Evolutionary conservation across 2,888 invertebrate genomes (phyloP).

Genomic region (Pseudococcus longispinus): DNA sequence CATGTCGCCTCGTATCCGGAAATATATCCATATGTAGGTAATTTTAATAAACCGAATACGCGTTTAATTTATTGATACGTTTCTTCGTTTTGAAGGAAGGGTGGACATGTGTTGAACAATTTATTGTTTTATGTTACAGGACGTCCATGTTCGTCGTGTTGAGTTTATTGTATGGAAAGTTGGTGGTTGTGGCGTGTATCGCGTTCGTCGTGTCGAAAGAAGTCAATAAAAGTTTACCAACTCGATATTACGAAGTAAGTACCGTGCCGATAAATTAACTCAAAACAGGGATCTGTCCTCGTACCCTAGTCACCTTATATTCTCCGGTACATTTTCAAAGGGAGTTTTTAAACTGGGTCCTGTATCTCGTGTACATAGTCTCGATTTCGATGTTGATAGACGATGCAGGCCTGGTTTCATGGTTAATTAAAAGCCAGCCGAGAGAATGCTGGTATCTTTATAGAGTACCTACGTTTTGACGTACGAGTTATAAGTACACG

Average conservation of each 20-base stretch:
- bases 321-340: neutral
- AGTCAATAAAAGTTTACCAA: slow-evolving; percentile 88
- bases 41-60: neutral
- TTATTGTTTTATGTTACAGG: slow-evolving; percentile 69
- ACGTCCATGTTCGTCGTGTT: slow-evolving; percentile 93
- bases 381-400: slow-evolving; percentile 19
- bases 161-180: slow-evolving; percentile 95
- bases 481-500: neutral
- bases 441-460: slow-evolving; percentile 25
- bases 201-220: slow-evolving; percentile 95
- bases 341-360: neutral
- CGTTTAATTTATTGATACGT: slow-evolving; percentile 12
- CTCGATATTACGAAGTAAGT: slow-evolving; percentile 83
- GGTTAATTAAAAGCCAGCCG: slow-evolving; percentile 2
- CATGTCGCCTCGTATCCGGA: neutral
- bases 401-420: neutral
- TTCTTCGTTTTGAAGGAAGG: neutral
- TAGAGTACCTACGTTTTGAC: neutral
- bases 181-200: slow-evolving; percentile 90
- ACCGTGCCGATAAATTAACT: slow-evolving; percentile 58
- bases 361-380: neutral
- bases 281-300: neutral
- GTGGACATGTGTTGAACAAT: slow-evolving; percentile 26
- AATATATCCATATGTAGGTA: neutral
- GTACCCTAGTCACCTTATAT: neutral